These are phyloP conservation scores for Sebastes schlegelii DNA, from an alignment of 2,113 vertebrate genomes.

Conservation along the genomic window DNA sequence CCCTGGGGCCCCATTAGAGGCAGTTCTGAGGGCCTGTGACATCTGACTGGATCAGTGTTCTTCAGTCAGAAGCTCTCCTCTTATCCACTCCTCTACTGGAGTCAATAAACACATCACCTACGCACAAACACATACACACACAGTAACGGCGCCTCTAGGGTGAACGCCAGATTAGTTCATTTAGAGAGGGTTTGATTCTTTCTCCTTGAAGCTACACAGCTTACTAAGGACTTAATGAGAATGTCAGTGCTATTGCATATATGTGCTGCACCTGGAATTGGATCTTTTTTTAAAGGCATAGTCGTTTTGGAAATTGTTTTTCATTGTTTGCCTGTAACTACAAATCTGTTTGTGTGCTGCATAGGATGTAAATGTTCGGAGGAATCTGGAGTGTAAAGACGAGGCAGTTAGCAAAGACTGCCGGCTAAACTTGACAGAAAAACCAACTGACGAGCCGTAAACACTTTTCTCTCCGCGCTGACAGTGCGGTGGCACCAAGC, in stretches of 20 bases:
- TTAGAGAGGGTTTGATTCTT: slow-evolving; percentile 73
- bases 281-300: slow-evolving; percentile 21
- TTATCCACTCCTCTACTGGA: slow-evolving; percentile 81
- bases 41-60: slow-evolving; percentile 85
- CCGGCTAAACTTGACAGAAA: slow-evolving; percentile 47
- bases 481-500: slow-evolving; percentile 73
- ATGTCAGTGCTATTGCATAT: slow-evolving; percentile 49
- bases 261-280: slow-evolving; percentile 36
- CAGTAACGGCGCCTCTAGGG: slow-evolving; percentile 75
- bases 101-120: slow-evolving; percentile 85
- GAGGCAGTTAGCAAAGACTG: slow-evolving; percentile 9
- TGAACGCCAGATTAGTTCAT: slow-evolving; percentile 79
- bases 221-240: slow-evolving; percentile 65
- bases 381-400: slow-evolving; percentile 1
- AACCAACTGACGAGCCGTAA: slow-evolving; percentile 67
- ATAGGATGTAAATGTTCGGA: slow-evolving; percentile 27
- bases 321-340: slow-evolving; percentile 12
- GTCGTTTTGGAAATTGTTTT: slow-evolving; percentile 13
- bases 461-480: slow-evolving; percentile 60
- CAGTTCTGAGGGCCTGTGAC: slow-evolving; percentile 82
- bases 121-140: slow-evolving; percentile 72
- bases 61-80: slow-evolving; percentile 79
- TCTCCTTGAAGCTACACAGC: slow-evolving; percentile 71
- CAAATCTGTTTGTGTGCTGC: background rate
- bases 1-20: slow-evolving; percentile 82